phyloP scores from a whole-genome alignment of 2,888 invertebrate genomes.

The Polydesmus complanatus region DNA sequence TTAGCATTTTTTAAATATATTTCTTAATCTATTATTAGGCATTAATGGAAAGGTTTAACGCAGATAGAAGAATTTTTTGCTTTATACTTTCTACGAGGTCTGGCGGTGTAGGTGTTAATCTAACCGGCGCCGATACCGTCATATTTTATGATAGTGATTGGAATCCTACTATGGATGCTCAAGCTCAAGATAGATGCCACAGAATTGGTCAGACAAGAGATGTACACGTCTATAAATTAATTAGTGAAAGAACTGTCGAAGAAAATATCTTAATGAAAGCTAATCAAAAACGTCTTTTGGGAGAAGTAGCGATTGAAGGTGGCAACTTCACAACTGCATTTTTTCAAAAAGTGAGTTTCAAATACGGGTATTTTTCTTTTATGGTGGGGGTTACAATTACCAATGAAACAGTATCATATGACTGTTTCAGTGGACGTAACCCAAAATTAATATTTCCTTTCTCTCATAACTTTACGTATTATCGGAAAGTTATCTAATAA shows the following conservation, averaged over 20 bases:
- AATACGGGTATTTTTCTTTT: background rate
- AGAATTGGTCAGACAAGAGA: conserved; percentile 98
- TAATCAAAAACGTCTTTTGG: conserved; percentile 87
- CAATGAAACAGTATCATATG: background rate
- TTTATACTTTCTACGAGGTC: conserved; percentile 96
- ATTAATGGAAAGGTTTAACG: conserved; percentile 94
- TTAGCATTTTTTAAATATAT: background rate
- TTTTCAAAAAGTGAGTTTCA: conserved; percentile 59
- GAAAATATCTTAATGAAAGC: conserved; percentile 99
- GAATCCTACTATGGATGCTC: conserved; percentile 99
- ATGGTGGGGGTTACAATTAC: conserved; percentile 19
- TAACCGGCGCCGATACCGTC: conserved; percentile 97
- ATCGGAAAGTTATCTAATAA: too few species aligned
- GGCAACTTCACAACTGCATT: conserved; percentile 97
- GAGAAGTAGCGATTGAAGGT: conserved; percentile 94
- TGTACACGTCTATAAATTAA: conserved; percentile 91
- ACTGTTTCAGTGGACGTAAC: background rate
- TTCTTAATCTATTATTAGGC: conserved; percentile 37
- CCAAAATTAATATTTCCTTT: background rate
- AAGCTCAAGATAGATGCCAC: conserved; percentile 91
- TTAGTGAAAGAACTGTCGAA: conserved; percentile 93
- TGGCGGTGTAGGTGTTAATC: conserved; percentile 94
- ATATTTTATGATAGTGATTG: conserved; percentile 99
- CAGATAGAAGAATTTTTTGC: conserved; percentile 83
- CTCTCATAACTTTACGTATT: too few species aligned